Evolutionary conservation across 2,797 vertebrate genomes (phyloP).

Genomic region (Ataeniobius toweri): DNA sequence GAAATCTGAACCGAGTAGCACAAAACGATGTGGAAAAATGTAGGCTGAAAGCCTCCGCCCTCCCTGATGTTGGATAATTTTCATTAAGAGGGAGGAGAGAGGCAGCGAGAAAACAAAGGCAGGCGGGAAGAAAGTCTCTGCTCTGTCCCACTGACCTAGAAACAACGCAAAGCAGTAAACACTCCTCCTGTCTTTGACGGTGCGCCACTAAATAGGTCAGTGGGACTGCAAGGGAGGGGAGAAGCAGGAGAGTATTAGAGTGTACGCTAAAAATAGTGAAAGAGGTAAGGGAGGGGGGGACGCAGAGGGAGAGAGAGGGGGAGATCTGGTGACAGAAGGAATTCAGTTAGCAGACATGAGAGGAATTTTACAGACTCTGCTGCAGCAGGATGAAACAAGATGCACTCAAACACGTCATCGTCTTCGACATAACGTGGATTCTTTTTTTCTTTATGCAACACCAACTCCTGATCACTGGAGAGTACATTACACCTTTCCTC

Average conservation of each 20-base stretch:
- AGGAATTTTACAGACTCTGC: constrained; percentile 73
- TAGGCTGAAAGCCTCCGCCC: constrained; percentile 21
- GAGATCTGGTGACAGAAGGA: constrained; percentile 58
- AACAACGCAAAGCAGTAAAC: constrained; percentile 79
- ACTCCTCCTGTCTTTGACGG: constrained; percentile 75
- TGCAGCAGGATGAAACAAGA: constrained; percentile 31
- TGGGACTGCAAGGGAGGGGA: constrained; percentile 73
- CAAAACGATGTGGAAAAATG: constrained; percentile 63
- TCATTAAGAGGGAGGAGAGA: constrained; percentile 39
- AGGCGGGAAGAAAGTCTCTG: constrained; percentile 61
- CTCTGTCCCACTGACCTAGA: constrained; percentile 84
- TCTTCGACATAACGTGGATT: constrained; percentile 46
- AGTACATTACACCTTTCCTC: constrained; percentile 3
- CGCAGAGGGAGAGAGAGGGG: constrained; percentile 20
- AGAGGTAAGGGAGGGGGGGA: constrained; percentile 40
- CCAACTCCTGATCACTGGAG: constrained; percentile 26
- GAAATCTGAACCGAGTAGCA: constrained; percentile 36
- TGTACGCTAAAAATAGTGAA: constrained; percentile 82
- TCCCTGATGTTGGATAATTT: constrained; percentile 40
- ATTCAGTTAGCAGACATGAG: constrained; percentile 59
- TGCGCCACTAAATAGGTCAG: constrained; percentile 83
- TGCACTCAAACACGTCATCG: constrained; percentile 43
- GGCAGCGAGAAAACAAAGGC: constrained; percentile 51
- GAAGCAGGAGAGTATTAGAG: constrained; percentile 72
- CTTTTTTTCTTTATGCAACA: constrained; percentile 37